Evolutionary conservation across 37 sponge, comb jelly and placozoan genomes (phyloP), one percentile per base, ranked within the genome.

Genomic region (Theonella swinhoei): DNA sequence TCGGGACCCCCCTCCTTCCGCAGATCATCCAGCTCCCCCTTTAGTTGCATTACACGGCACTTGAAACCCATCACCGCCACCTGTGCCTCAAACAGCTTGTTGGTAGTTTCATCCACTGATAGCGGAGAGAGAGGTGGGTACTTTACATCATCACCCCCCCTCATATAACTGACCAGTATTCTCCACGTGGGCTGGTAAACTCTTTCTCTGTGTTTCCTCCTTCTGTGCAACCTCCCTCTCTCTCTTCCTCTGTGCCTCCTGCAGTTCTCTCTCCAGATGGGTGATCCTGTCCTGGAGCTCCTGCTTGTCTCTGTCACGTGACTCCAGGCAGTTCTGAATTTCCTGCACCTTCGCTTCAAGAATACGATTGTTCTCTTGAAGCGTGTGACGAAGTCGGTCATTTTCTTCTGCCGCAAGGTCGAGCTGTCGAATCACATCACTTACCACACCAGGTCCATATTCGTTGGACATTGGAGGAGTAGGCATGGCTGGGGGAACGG

Each of bases 21-120:
- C 23, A 41, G 34, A 20, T 73, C 38, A 0, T 88, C 78, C 71
- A 82, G 70, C 68, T 88, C 83, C 39, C 88, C 88, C 29, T 76
- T 39, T 54, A 89, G 79, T 47, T 89, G 83, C 68, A 89, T 78
- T 17, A 74, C 35, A 0, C 82, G 89, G 35, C 84, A 78, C 64
- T 89, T 89, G 74, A 83, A 89, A 2, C 89, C 89, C 64, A 89
- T 28, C 68, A 89, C 89, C 1, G 89, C 83, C 58, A 89, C 84
- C 2, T 83, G 59, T 1, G 84, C 84, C 38, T 89, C 89, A 78
- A 86, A 86, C 62, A 86, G 78, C 59, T 62, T 60, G 43, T 86
- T 72, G 23, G 86, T 86, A 17, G 86, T 9, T 2, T 78, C 86
- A 32, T 77, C 70, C 14, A 47, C 54, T 47, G 54, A 47, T 17